Conservation (phyloP, 2,888 invertebrate genomes). For the Hypsopygia costalis region DNA sequence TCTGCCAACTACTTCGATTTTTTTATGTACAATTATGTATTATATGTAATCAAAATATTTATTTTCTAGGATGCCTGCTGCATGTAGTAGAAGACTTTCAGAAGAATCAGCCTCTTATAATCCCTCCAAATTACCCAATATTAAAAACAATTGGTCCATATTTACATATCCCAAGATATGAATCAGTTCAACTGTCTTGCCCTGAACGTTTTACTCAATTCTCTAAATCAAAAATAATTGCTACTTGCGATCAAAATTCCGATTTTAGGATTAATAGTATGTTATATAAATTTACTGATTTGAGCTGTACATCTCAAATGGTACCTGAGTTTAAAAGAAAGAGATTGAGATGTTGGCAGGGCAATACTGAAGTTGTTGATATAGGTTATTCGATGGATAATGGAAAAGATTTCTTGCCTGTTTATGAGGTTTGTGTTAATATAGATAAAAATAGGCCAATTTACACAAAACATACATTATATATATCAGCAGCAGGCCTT, state of each 20-base stretch:
- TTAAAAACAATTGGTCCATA: slow-evolving; percentile 23
- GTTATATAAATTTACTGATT: slow-evolving; percentile 28
- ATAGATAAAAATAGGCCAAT: slow-evolving; percentile 28
- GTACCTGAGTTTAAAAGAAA: slow-evolving; percentile 22
- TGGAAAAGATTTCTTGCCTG: slow-evolving; percentile 18
- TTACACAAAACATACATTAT: slow-evolving; percentile 29
- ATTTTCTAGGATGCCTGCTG: slow-evolving; percentile 44
- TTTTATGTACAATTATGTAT: no score
- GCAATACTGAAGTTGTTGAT: slow-evolving; percentile 28
- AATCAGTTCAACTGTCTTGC: slow-evolving; percentile 32
- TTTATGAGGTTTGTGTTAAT: slow-evolving; percentile 44
- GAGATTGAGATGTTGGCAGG: slow-evolving; percentile 22
- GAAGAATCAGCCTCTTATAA: slow-evolving; percentile 32
- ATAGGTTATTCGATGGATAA: slow-evolving; percentile 28
- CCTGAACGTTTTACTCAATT: slow-evolving; percentile 27
- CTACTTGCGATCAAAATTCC: slow-evolving; percentile 30
- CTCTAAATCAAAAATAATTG: slow-evolving; percentile 16
- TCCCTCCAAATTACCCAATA: slow-evolving; percentile 15
- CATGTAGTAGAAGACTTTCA: slow-evolving; percentile 28
- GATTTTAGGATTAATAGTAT: slow-evolving; percentile 25
- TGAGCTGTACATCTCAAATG: slow-evolving; percentile 34
- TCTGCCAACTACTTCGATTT: no score
- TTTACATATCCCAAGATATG: slow-evolving; percentile 27
- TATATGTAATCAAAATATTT: neutral
- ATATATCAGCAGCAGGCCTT: slow-evolving; percentile 20